A percentile compares a stretch with the other conserved stretches of the same genome.
Conservation (phyloP, 2,888 invertebrate species). For the Uropetala carovei region DNA sequence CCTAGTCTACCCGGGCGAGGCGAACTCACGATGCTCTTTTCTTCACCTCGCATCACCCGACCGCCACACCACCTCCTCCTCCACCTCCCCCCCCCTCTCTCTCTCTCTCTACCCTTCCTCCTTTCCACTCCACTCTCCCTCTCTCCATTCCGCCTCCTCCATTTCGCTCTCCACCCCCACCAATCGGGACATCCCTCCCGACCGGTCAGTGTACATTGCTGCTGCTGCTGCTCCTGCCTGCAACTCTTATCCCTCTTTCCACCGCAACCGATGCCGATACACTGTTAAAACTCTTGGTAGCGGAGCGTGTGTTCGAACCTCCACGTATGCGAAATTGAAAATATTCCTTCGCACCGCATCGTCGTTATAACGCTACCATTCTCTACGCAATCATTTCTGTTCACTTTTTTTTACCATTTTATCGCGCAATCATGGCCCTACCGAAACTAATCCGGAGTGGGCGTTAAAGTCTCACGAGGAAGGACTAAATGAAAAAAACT, state of each 20-base stretch:
- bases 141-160: background rate
- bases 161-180: conserved; percentile 25
- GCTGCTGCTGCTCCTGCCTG: background rate
- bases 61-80: conserved; percentile 11
- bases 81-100: background rate
- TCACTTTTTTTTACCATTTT: background rate
- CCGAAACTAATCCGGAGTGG: conserved; percentile 43
- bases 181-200: conserved; percentile 45
- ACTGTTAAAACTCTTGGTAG: background rate
- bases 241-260: background rate
- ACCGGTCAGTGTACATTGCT: conserved; percentile 57
- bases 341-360: background rate
- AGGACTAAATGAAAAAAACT: background rate
- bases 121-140: background rate
- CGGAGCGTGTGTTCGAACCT: conserved; percentile 26
- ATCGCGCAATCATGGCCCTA: background rate
- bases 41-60: conserved; percentile 26
- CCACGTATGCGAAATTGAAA: background rate
- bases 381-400: background rate
- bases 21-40: conserved; percentile 36
- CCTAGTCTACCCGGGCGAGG: background rate
- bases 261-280: conserved; percentile 19
- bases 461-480: conserved; percentile 55
- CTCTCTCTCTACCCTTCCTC: background rate
- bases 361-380: background rate